These are phyloP conservation scores for Motacilla tschutschensis DNA, from an alignment of 2,113 vertebrate species.

Conservation along the genomic window DNA sequence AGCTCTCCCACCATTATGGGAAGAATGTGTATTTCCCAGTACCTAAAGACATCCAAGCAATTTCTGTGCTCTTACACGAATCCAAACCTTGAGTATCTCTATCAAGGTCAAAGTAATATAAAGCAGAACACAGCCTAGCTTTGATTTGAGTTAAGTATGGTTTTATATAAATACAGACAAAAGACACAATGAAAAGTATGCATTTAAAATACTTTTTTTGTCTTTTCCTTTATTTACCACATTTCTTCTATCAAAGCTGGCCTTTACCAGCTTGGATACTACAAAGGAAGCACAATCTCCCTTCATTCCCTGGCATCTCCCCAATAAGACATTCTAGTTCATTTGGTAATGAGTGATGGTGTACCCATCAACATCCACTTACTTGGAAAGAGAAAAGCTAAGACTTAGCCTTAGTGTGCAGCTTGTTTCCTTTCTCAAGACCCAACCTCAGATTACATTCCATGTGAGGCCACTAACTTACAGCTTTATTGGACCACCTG, in stretches of 20 bases:
- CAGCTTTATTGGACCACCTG: neutral
- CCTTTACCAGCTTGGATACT: neutral
- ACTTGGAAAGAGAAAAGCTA: neutral
- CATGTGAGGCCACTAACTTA: neutral
- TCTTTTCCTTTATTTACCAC: neutral
- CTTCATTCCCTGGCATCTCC: neutral
- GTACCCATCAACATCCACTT: neutral
- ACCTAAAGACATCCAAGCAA: constrained; percentile 36
- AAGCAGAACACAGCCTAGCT: constrained; percentile 9
- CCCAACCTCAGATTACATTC: neutral
- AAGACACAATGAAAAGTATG: neutral
- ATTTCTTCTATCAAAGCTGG: neutral
- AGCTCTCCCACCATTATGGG: constrained; percentile 27
- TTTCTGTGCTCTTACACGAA: constrained; percentile 23
- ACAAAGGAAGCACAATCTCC: neutral
- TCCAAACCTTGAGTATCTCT: constrained; percentile 14
- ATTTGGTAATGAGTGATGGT: neutral
- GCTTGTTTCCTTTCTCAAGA: neutral
- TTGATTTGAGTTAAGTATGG: neutral
- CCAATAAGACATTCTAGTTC: neutral
- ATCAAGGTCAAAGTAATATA: constrained; percentile 46
- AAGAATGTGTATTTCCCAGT: constrained; percentile 31
- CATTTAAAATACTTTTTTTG: neutral
- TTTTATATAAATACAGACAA: neutral
- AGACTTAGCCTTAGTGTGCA: neutral